Percentiles rank a stretch among this genome's conserved stretches.
phyloP scores from a whole-genome alignment of 1,140 invertebrate genomes.

The Oppia nitens region DNA sequence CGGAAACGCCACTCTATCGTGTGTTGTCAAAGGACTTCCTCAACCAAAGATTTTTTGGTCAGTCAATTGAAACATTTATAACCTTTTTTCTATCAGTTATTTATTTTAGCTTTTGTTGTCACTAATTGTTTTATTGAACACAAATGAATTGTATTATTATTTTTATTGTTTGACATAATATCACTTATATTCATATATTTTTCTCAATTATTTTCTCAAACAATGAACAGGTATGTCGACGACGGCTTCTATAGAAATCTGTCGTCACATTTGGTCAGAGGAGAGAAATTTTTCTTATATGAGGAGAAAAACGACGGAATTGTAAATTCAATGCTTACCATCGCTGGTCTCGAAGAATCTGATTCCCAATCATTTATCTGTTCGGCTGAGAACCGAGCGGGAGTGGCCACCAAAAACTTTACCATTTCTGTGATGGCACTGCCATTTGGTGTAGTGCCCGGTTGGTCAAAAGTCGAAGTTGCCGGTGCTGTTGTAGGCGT shows the following conservation, averaged over 20 bases:
- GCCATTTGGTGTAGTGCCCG: conserved; percentile 24
- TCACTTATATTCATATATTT: no score
- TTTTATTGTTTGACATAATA: no score
- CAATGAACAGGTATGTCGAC: conserved; percentile 34
- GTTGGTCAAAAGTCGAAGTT: conserved; percentile 28
- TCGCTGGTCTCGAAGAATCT: conserved; percentile 44
- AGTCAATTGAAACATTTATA: no score
- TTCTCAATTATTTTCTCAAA: no score
- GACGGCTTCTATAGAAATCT: neutral
- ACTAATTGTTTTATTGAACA: neutral
- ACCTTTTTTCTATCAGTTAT: neutral
- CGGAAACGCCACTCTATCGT: conserved; percentile 51
- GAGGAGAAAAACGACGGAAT: conserved; percentile 29
- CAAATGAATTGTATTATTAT: neutral
- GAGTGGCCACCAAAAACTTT: conserved; percentile 47
- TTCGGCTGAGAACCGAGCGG: conserved; percentile 55
- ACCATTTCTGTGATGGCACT: conserved; percentile 43
- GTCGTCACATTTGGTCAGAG: conserved; percentile 27
- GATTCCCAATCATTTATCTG: conserved; percentile 53
- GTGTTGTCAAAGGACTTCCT: conserved; percentile 43
- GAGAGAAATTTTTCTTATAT: conserved; percentile 34
- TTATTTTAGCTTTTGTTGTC: neutral
- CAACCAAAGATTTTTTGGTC: conserved; percentile 19
- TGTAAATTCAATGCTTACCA: conserved; percentile 43
- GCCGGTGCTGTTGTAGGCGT: conserved; percentile 39